A percentile compares a stretch with the other conserved stretches of the same genome.
phyloP scores from a whole-genome alignment of 2,888 invertebrate species.

The Petrophora chlorosata region DNA sequence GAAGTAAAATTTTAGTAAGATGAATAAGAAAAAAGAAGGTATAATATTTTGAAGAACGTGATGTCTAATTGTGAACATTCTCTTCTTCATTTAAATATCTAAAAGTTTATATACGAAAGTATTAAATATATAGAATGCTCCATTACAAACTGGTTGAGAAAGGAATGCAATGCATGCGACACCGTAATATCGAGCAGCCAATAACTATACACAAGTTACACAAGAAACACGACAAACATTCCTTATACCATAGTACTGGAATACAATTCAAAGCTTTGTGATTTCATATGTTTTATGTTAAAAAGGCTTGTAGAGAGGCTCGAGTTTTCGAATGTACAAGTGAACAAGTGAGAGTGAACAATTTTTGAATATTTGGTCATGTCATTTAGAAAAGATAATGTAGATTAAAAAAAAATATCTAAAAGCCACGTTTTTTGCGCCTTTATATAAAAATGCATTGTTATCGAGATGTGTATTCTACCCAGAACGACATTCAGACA shows the following conservation, averaged over 20 bases:
- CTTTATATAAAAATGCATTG: too few relatives aligned
- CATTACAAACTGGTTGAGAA: conserved; percentile 2
- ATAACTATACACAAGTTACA: conserved; percentile 8
- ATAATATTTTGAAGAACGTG: too few relatives aligned
- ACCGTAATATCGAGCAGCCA: conserved; percentile 13
- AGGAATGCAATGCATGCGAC: conserved; percentile 14
- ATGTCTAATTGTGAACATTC: too few relatives aligned
- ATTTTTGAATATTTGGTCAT: not conserved
- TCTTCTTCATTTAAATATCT: too few relatives aligned
- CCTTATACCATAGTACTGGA: conserved; percentile 10
- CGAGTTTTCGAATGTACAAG: not conserved
- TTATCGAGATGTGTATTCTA: too few relatives aligned
- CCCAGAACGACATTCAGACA: too few relatives aligned
- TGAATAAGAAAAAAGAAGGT: too few relatives aligned
- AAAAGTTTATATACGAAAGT: too few relatives aligned
- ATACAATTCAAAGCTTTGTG: conserved; percentile 16
- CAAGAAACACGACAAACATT: conserved; percentile 18
- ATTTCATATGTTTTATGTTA: conserved; percentile 18
- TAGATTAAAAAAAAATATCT: too few relatives aligned
- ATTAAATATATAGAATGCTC: not conserved
- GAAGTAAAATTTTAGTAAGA: too few relatives aligned
- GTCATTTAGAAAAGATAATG: too few relatives aligned
- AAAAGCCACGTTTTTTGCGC: too few relatives aligned
- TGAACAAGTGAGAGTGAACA: not conserved
- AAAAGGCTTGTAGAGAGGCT: conserved; percentile 1